Conservation (phyloP, 2,113 vertebrate species). For the Scophthalmus maximus region DNA sequence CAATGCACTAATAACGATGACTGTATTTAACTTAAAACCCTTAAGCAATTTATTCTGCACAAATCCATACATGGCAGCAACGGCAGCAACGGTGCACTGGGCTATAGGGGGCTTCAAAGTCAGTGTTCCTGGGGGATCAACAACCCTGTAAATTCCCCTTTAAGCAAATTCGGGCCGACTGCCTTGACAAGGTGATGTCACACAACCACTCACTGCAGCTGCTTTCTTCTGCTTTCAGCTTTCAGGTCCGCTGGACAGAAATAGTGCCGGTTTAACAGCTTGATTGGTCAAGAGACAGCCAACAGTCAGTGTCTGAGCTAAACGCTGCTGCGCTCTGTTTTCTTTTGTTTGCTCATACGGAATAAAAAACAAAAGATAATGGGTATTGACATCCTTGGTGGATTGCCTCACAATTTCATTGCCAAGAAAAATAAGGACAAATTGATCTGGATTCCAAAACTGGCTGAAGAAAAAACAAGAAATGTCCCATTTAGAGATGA, state of each 20-base stretch:
- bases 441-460: constrained; percentile 51
- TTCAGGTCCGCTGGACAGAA: constrained; percentile 41
- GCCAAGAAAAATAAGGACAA: constrained; percentile 60
- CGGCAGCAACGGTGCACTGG: constrained; percentile 8
- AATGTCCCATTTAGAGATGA: constrained; percentile 57
- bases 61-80: constrained; percentile 20
- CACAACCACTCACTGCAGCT: constrained; percentile 25
- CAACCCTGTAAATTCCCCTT: constrained; percentile 45
- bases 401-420: constrained; percentile 58
- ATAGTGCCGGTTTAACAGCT: constrained; percentile 48
- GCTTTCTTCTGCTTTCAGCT: constrained; percentile 29
- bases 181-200: constrained; percentile 64
- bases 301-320: constrained; percentile 41
- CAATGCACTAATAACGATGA: constrained; percentile 2
- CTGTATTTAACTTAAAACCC: constrained; percentile 19
- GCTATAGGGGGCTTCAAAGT: constrained; percentile 13
- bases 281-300: constrained; percentile 62
- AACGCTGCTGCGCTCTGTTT: constrained; percentile 26
- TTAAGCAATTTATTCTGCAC: not conserved
- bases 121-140: constrained; percentile 28
- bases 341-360: constrained; percentile 47
- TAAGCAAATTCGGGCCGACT: constrained; percentile 55
- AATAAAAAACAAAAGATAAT: constrained; percentile 63
- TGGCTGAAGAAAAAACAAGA: constrained; percentile 7
- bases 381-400: constrained; percentile 54